A percentile compares a stretch with the other conserved stretches of the same genome.
Conservation (phyloP, 2,797 vertebrate genomes). For the Telmatherina bonti region DNA sequence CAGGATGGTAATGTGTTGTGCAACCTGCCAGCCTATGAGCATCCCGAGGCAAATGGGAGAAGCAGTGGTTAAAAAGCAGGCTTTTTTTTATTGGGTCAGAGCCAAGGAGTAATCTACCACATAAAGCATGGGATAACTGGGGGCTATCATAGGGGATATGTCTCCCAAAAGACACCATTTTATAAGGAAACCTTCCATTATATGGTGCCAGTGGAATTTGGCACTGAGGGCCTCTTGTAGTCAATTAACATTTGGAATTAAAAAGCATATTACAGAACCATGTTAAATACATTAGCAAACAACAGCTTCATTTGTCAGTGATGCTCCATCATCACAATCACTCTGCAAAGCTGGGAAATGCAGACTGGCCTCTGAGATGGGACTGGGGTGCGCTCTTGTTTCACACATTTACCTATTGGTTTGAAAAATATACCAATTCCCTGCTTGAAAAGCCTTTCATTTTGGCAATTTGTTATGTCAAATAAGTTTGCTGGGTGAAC, state of each 20-base stretch:
- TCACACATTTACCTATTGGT: slow-evolving; percentile 61
- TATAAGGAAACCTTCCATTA: slow-evolving; percentile 62
- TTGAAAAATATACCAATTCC: slow-evolving; percentile 82
- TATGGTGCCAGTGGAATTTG: slow-evolving; percentile 72
- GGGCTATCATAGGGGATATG: slow-evolving; percentile 74
- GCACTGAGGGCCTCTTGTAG: slow-evolving; percentile 70
- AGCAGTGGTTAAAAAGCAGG: slow-evolving; percentile 87
- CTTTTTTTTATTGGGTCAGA: slow-evolving; percentile 80
- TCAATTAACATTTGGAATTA: slow-evolving; percentile 80
- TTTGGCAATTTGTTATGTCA: slow-evolving; percentile 84
- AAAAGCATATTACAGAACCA: slow-evolving; percentile 71
- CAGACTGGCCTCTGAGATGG: slow-evolving; percentile 39
- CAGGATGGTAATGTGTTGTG: slow-evolving; percentile 82
- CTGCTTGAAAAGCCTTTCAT: slow-evolving; percentile 72
- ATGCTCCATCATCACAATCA: slow-evolving; percentile 28
- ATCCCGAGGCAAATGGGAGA: slow-evolving; percentile 84
- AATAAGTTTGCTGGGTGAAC: slow-evolving; percentile 80
- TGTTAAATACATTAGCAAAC: slow-evolving; percentile 78
- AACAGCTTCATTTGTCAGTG: slow-evolving; percentile 57
- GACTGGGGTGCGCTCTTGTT: slow-evolving; percentile 21
- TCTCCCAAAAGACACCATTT: slow-evolving; percentile 67
- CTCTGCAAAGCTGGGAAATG: slow-evolving; percentile 30
- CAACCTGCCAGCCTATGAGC: slow-evolving; percentile 83
- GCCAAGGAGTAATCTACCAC: slow-evolving; percentile 84
- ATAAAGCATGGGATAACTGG: slow-evolving; percentile 73